Evolutionary conservation across 64 coral and sea anemone species (phyloP).

Genomic region (Montipora foliosa): DNA sequence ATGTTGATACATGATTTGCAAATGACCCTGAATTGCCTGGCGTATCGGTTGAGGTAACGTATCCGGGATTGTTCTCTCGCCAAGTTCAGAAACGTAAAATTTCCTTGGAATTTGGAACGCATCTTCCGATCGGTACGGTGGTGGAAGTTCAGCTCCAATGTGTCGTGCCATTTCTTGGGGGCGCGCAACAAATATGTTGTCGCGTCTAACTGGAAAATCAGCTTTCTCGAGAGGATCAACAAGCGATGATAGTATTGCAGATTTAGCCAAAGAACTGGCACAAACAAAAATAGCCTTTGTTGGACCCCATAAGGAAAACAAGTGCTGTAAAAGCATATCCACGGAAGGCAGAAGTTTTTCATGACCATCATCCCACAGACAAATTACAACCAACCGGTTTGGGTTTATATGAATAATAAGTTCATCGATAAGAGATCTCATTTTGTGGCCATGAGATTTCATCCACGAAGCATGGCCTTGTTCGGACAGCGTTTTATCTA

Average conservation of each 20-base stretch:
- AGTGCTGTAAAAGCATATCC: slow-evolving; percentile 36
- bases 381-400: slow-evolving; percentile 71
- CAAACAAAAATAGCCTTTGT: slow-evolving; percentile 75
- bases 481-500: slow-evolving; percentile 58
- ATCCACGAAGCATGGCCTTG: slow-evolving; percentile 72
- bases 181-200: slow-evolving; percentile 64
- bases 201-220: slow-evolving; percentile 49
- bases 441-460: slow-evolving; percentile 55
- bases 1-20: slow-evolving; percentile 66
- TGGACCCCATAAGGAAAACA: slow-evolving; percentile 68
- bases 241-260: neutral
- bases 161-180: slow-evolving; percentile 69
- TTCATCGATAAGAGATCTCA: slow-evolving; percentile 43
- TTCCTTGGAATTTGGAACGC: slow-evolving; percentile 76
- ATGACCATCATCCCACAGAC: slow-evolving; percentile 76
- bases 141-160: slow-evolving; percentile 53
- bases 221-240: slow-evolving; percentile 57
- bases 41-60: slow-evolving; percentile 69
- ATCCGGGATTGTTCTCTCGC: slow-evolving; percentile 68
- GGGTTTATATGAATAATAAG: slow-evolving; percentile 66
- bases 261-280: slow-evolving; percentile 26
- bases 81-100: neutral
- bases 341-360: slow-evolving; percentile 59
- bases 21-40: slow-evolving; percentile 67
- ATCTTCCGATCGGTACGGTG: slow-evolving; percentile 79